Conservation (phyloP, 2,888 invertebrate genomes). For the Malachius bipustulatus region DNA sequence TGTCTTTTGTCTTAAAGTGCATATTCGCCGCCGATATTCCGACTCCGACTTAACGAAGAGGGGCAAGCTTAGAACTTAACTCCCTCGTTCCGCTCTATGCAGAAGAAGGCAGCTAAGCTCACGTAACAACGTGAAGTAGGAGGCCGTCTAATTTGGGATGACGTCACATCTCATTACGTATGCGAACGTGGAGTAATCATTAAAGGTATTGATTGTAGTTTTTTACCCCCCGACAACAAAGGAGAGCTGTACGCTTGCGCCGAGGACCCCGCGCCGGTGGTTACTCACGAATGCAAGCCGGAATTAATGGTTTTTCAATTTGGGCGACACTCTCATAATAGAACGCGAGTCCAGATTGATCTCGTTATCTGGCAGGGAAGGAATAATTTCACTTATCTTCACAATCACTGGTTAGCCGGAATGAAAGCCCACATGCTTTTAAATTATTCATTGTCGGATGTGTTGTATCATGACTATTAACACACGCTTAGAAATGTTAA, state of each 20-base stretch:
- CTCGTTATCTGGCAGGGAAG: conserved; percentile 18
- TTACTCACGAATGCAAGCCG: conserved; percentile 31
- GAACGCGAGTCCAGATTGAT: conserved; percentile 23
- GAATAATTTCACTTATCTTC: conserved; percentile 3
- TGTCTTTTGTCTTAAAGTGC: too few relatives aligned
- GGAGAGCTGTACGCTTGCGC: conserved; percentile 28
- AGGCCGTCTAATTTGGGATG: conserved; percentile 31
- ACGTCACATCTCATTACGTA: conserved; percentile 37
- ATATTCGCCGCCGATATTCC: too few relatives aligned
- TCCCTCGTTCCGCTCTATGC: too few relatives aligned
- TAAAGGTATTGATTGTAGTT: conserved; percentile 37
- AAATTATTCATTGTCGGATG: background rate
- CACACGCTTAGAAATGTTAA: too few relatives aligned
- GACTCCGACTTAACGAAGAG: too few relatives aligned
- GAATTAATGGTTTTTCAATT: conserved; percentile 36
- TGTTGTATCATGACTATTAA: too few relatives aligned
- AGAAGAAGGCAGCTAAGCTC: too few relatives aligned
- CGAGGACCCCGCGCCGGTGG: conserved; percentile 21
- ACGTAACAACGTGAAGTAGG: too few relatives aligned
- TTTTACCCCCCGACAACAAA: conserved; percentile 29
- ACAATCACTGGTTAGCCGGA: background rate
- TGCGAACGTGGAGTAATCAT: conserved; percentile 37
- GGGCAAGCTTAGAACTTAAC: too few relatives aligned
- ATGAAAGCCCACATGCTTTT: background rate
- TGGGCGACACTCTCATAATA: conserved; percentile 31